phyloP scores from a whole-genome alignment of 2,113 vertebrate species.

The Cynocephalus volans region DNA sequence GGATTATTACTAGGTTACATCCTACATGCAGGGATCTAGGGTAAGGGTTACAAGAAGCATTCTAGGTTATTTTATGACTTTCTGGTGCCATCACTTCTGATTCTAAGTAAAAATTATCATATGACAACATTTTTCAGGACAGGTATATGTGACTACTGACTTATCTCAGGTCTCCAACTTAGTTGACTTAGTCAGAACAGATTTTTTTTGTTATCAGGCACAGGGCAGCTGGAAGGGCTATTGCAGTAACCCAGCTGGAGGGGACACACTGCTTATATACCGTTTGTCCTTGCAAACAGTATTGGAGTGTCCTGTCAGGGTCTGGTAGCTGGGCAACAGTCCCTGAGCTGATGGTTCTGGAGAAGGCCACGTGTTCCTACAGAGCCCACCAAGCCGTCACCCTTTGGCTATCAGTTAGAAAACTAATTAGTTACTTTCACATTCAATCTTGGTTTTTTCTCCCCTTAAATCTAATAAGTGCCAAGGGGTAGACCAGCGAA shows the following conservation, averaged over 20 bases:
- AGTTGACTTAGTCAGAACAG: no score
- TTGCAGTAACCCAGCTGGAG: neutral
- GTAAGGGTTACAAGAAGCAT: no score
- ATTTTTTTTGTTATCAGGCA: no score
- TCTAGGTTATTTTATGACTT: no score
- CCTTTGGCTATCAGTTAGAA: neutral
- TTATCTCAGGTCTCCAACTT: no score
- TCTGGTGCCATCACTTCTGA: no score
- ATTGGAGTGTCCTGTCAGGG: no score
- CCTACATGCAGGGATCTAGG: no score
- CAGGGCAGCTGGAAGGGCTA: neutral
- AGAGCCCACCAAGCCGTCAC: neutral
- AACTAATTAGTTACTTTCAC: neutral
- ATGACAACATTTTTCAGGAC: no score
- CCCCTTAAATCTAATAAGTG: neutral
- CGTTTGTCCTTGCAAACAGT: neutral
- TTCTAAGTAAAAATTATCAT: no score
- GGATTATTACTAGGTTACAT: no score
- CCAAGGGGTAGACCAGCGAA: neutral
- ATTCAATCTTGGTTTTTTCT: neutral
- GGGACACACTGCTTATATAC: neutral
- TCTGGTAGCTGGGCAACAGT: neutral
- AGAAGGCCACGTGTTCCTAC: neutral
- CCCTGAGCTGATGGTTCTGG: neutral
- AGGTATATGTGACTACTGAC: no score